Percentiles rank a stretch among this genome's conserved stretches.
phyloP scores from a whole-genome alignment of 2,113 vertebrate species.

The Hoplias malabaricus region DNA sequence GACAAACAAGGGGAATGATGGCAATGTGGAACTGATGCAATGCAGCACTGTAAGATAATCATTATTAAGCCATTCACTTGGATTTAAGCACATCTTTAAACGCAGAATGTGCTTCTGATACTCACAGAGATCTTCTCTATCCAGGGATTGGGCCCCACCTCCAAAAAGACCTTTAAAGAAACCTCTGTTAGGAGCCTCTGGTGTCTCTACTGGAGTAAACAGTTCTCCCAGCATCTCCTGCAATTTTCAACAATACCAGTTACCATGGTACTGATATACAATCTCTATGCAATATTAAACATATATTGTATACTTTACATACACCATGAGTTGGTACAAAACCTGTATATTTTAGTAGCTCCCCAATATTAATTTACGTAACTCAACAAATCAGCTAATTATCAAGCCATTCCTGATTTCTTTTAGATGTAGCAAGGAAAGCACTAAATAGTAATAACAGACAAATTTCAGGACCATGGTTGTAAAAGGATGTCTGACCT shows the following conservation, averaged over 20 bases:
- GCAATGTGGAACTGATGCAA: background rate
- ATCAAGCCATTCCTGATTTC: too few relatives aligned
- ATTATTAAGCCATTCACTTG: background rate
- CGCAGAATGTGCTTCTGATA: conserved; percentile 30
- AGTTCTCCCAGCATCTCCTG: conserved; percentile 99
- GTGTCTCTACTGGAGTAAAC: conserved; percentile 96
- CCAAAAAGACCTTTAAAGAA: conserved; percentile 99
- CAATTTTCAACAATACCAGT: conserved; percentile 47
- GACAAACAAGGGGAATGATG: background rate
- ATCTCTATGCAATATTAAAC: background rate
- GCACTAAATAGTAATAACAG: too few relatives aligned
- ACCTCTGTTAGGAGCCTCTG: conserved; percentile 95
- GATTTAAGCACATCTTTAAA: background rate
- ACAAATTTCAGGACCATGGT: too few relatives aligned
- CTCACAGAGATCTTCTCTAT: conserved; percentile 97
- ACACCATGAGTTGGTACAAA: background rate
- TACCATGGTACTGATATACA: too few relatives aligned
- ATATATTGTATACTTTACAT: background rate
- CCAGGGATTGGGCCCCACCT: conserved; percentile 93
- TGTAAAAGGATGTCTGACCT: conserved; percentile 73
- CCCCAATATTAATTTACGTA: too few relatives aligned
- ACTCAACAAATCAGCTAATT: too few relatives aligned
- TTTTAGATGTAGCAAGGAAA: too few relatives aligned
- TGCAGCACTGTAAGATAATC: background rate
- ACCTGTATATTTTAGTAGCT: background rate